Base-by-base conservation (phyloP, 1,140 invertebrate genomes). In the Mycetomoellerius zeteki region DNA sequence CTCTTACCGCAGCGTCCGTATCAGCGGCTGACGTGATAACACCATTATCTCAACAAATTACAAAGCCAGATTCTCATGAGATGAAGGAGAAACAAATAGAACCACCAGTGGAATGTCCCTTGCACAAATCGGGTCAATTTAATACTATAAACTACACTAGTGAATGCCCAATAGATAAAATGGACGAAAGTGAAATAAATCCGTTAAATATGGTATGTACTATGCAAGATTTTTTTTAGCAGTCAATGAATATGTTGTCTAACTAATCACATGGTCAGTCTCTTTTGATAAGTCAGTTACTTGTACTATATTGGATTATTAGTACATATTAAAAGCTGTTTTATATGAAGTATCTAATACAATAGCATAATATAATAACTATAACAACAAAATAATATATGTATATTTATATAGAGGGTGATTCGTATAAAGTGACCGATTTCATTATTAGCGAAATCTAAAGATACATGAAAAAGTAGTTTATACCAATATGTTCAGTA, bases 141-240 rank as follows among this genome's bases (percentile, higher is more conserved):
- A 86, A 82, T 85, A 88, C 81, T 37, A 56, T 75, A 60, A 88
- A 65, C 73, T 73, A 65, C 33, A 88, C 89, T 12, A 97, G 96
- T 0, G 97, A 97, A 93, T 98, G 97, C 93, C 97, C 97, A 1
- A 96, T 97, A 21, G 93, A 96, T 90, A 96, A 97, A 89, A 96
- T 94, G 62, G 94, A 96, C 75, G 65, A 69, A 16, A 94, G 95
- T 82, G 97, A 97, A 87, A 96, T 98, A 6, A 98, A 98, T 95
- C 97, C 97, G 3, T 95, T 97, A 72, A 98, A 98, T 94, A 98
- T 98, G 98, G 97, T 97, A 65, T 5, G 50, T 64, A 71, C 21
- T 6, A 27, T 54, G 2, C 5, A 27, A 50, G 4, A 50, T 21
- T 27, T 64, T 16, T 10, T 62, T 52, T 52, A 52, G 7, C 10